phyloP scores from a whole-genome alignment of 2,113 vertebrate genomes.

The Motacilla alba region DNA sequence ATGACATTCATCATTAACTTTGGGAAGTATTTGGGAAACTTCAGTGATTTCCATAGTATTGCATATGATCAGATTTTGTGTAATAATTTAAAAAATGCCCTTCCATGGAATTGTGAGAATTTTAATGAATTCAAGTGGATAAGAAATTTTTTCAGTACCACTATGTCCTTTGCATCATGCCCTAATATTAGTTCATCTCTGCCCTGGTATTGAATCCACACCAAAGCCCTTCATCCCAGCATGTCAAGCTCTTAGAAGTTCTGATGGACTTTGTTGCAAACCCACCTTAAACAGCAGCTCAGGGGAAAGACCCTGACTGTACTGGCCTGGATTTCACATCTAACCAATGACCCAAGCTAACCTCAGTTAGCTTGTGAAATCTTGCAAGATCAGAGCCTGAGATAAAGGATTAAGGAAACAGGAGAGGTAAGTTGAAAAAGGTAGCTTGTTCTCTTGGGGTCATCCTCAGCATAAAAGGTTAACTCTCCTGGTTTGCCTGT shows the following conservation, averaged over 20 bases:
- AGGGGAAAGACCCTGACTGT: background rate
- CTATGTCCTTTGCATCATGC: background rate
- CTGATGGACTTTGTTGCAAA: background rate
- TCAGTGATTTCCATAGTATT: background rate
- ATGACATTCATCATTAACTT: background rate
- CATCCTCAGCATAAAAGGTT: background rate
- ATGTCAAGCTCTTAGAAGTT: background rate
- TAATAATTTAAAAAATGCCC: background rate
- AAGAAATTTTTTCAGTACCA: background rate
- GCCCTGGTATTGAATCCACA: background rate
- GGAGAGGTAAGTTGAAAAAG: background rate
- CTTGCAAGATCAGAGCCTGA: background rate
- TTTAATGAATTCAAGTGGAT: background rate
- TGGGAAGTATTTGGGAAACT: background rate
- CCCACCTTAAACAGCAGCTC: background rate
- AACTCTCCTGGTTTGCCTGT: background rate
- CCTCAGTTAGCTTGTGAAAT: background rate
- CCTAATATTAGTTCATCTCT: background rate
- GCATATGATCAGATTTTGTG: background rate
- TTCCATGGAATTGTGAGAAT: background rate
- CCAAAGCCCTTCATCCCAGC: background rate
- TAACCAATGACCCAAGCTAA: conserved; percentile 5
- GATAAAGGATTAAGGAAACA: background rate
- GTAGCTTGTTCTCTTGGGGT: background rate
- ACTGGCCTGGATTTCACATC: background rate